phyloP scores from a whole-genome alignment of 2,888 invertebrate species.

The Drosophila subsilvestris region DNA sequence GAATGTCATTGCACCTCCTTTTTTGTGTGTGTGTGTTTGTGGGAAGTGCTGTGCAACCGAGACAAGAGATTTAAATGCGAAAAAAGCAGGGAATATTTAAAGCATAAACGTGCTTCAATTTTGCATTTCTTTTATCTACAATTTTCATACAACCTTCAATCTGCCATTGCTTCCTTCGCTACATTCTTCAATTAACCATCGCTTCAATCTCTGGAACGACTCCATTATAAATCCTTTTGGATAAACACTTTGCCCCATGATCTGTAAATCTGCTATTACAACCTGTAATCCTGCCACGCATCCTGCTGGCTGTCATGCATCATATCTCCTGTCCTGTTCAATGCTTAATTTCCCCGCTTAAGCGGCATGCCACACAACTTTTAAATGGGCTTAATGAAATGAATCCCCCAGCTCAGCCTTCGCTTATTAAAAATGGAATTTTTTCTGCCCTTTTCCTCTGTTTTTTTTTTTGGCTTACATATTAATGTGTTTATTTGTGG shows the following conservation, averaged over 20 bases:
- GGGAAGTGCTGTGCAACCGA: too few species aligned
- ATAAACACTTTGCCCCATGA: neutral
- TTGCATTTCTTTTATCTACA: too few species aligned
- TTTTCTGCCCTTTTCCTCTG: conserved; percentile 17
- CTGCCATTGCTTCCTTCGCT: too few species aligned
- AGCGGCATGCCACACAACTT: conserved; percentile 25
- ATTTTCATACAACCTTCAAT: too few species aligned
- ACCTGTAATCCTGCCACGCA: neutral
- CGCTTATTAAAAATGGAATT: conserved; percentile 47
- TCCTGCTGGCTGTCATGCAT: neutral
- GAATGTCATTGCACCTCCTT: neutral
- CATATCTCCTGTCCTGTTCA: neutral
- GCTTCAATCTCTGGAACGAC: neutral
- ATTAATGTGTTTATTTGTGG: conserved; percentile 26
- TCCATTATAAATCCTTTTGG: neutral
- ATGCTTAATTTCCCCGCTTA: conserved; percentile 42
- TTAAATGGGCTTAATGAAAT: conserved; percentile 51
- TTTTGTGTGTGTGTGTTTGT: conserved; percentile 3
- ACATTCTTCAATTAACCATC: neutral
- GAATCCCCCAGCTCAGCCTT: conserved; percentile 13
- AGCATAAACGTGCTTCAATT: too few species aligned
- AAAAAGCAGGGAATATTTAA: too few species aligned
- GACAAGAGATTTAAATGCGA: too few species aligned
- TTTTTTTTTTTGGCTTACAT: conserved; percentile 4
- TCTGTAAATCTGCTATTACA: neutral